A percentile compares a stretch with the other conserved stretches of the same genome.
phyloP scores from a whole-genome alignment of 2,888 invertebrate species.

The Cyclophora albipunctata region DNA sequence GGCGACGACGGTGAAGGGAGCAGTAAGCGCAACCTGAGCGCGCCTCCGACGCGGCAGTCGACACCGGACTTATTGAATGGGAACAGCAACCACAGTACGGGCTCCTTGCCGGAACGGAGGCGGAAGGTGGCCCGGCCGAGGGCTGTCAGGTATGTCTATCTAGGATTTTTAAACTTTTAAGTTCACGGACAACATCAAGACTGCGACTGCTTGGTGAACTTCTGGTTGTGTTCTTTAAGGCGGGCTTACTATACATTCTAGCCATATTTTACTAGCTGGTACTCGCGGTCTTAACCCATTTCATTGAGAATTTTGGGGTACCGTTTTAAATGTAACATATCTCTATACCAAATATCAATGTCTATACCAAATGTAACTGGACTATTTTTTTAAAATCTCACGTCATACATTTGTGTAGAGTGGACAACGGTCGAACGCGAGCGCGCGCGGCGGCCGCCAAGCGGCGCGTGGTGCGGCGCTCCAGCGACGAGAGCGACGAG shows the following conservation, averaged over 20 bases:
- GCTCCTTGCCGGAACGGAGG: constrained; percentile 62
- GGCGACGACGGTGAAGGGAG: constrained; percentile 58
- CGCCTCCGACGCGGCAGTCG: constrained; percentile 63
- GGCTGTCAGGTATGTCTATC: constrained; percentile 43
- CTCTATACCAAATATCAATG: too few species aligned
- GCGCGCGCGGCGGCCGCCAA: constrained; percentile 49
- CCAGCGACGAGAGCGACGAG: constrained; percentile 68
- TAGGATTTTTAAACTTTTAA: neutral
- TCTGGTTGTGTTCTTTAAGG: neutral
- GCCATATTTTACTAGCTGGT: too few species aligned
- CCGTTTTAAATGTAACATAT: too few species aligned
- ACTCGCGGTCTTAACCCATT: too few species aligned
- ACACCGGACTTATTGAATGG: constrained; percentile 68
- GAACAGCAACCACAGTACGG: constrained; percentile 69
- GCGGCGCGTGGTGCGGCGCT: constrained; percentile 57
- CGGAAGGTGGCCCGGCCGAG: constrained; percentile 54
- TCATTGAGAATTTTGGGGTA: too few species aligned
- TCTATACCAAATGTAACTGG: too few species aligned
- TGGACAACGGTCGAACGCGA: constrained; percentile 50
- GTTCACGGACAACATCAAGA: neutral
- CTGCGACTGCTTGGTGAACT: neutral
- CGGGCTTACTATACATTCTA: neutral
- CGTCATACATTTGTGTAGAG: constrained; percentile 21
- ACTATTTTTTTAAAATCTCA: too few species aligned
- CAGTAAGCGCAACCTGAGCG: constrained; percentile 58